Conservation (phyloP, 2,888 invertebrate genomes). For the Drosophila lacicola region DNA sequence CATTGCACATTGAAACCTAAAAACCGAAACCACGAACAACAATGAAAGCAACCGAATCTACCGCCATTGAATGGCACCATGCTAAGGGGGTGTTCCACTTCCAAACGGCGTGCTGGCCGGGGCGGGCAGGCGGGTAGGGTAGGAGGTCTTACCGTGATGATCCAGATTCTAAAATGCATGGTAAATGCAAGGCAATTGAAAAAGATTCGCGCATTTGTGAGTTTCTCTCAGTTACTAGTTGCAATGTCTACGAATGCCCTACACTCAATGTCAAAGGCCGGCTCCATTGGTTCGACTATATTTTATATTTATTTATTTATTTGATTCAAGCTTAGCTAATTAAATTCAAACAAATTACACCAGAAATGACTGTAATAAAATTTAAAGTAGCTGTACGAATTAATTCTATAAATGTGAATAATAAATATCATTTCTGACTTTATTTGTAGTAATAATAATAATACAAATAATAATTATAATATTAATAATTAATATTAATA, state of each 20-base stretch:
- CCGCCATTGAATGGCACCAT: slow-evolving; percentile 56
- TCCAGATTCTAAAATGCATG: slow-evolving; percentile 68
- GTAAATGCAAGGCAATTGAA: slow-evolving; percentile 73
- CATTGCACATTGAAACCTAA: slow-evolving; percentile 54
- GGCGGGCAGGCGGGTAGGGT: background rate
- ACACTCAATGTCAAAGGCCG: slow-evolving; percentile 60
- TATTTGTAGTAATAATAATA: background rate
- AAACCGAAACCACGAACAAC: slow-evolving; percentile 51
- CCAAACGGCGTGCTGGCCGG: background rate
- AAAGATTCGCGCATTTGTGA: slow-evolving; percentile 61
- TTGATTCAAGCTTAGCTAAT: too few species aligned
- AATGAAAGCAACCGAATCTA: slow-evolving; percentile 21
- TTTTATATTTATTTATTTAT: too few species aligned
- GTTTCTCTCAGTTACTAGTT: slow-evolving; percentile 31
- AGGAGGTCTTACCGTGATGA: slow-evolving; percentile 38
- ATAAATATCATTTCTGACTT: background rate
- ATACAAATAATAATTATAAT: background rate
- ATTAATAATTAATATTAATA: background rate
- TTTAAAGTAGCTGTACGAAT: too few species aligned
- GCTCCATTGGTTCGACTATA: slow-evolving; percentile 9
- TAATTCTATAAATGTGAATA: background rate
- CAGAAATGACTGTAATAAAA: too few species aligned
- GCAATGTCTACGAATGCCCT: slow-evolving; percentile 28
- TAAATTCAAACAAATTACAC: too few species aligned
- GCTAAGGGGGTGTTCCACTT: slow-evolving; percentile 32